These are phyloP conservation scores for Arctocebus calabarensis DNA, from an alignment of 2,797 vertebrate genomes.

Conservation along the genomic window DNA sequence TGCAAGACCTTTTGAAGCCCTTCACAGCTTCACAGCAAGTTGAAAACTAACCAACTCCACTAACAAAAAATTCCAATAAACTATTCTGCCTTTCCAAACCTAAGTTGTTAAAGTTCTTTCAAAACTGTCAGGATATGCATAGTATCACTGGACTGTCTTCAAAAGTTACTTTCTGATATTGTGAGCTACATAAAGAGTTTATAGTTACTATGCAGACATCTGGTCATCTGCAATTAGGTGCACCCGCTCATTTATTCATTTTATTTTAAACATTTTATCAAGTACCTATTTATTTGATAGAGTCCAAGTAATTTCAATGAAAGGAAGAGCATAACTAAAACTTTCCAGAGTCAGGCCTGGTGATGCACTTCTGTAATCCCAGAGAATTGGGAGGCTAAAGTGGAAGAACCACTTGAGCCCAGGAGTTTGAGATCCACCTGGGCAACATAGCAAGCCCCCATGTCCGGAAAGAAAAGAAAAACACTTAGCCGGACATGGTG, in stretches of 20 bases:
- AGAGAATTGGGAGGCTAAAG: background rate
- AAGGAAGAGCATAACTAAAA: background rate
- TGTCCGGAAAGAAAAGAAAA: background rate
- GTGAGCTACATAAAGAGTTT: background rate
- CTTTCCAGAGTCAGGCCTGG: background rate
- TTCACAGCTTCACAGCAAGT: slow-evolving; percentile 64
- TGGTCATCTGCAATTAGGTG: background rate
- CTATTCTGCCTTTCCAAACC: slow-evolving; percentile 38
- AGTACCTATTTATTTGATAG: background rate
- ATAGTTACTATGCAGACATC: slow-evolving; percentile 14
- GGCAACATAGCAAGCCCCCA: background rate
- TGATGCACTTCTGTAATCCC: background rate
- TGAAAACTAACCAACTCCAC: slow-evolving; percentile 62
- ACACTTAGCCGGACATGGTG: background rate
- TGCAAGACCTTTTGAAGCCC: slow-evolving; percentile 52
- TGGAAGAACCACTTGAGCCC: background rate
- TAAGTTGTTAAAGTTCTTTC: slow-evolving; percentile 62
- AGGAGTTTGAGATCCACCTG: background rate
- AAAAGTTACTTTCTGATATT: background rate
- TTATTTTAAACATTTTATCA: slow-evolving; percentile 26
- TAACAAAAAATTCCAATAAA: slow-evolving; percentile 67
- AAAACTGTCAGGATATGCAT: slow-evolving; percentile 34
- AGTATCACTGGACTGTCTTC: slow-evolving; percentile 1
- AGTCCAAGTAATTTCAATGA: background rate
- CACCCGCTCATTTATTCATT: slow-evolving; percentile 30